Evolutionary conservation across 2,888 invertebrate genomes (phyloP).

Genomic region (Drosophila longiperda): DNA sequence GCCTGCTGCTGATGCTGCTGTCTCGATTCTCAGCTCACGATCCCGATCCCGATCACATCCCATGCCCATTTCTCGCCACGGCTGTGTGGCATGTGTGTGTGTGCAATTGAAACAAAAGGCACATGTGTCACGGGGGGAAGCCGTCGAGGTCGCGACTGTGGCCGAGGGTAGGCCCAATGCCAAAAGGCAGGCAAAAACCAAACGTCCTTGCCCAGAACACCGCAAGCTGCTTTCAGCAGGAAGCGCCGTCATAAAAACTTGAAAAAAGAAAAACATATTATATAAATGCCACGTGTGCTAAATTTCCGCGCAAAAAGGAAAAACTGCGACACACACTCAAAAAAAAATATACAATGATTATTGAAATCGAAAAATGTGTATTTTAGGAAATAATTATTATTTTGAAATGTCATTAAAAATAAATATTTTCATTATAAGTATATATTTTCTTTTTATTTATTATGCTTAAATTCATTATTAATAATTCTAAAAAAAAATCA

Average conservation of each 20-base stretch:
- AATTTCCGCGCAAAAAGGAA: slow-evolving; percentile 71
- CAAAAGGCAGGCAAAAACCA: slow-evolving; percentile 45
- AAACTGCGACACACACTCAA: slow-evolving; percentile 32
- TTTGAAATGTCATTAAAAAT: background rate
- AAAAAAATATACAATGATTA: background rate
- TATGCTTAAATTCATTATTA: background rate
- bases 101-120: slow-evolving; percentile 56
- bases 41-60: slow-evolving; percentile 34
- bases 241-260: slow-evolving; percentile 78
- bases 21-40: slow-evolving; percentile 14
- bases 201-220: slow-evolving; percentile 69
- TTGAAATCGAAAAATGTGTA: background rate
- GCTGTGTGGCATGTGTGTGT: slow-evolving; percentile 71
- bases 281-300: slow-evolving; percentile 71
- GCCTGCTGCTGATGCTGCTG: slow-evolving; percentile 46
- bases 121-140: slow-evolving; percentile 40
- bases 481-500: too few relatives aligned
- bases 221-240: slow-evolving; percentile 57
- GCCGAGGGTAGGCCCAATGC: slow-evolving; percentile 43
- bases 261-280: slow-evolving; percentile 33
- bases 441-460: background rate
- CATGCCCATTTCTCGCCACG: slow-evolving; percentile 36
- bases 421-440: background rate
- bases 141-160: slow-evolving; percentile 17
- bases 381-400: background rate